Conservation (phyloP, 2,888 invertebrate species). For the Drosophila melanocephala region DNA sequence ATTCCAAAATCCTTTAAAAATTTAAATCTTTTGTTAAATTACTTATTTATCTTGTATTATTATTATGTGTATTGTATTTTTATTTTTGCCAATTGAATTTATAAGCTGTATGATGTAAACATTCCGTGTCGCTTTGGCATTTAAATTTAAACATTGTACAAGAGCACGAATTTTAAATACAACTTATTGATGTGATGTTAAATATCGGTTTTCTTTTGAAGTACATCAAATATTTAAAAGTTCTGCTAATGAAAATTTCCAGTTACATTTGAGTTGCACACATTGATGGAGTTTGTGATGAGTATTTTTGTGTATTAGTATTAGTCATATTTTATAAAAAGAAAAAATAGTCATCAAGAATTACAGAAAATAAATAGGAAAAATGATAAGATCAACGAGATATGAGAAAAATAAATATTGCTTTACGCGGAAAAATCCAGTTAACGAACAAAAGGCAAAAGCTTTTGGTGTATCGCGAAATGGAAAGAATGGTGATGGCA, state of each 20-base stretch:
- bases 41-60: conserved; percentile 37
- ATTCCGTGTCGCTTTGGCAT: conserved; percentile 67
- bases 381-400: not conserved
- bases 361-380: not conserved
- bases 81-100: conserved; percentile 33
- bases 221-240: not conserved
- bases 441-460: conserved; percentile 1
- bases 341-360: not conserved
- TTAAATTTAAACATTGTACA: conserved; percentile 21
- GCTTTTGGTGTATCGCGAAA: conserved; percentile 22
- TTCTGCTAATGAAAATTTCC: not conserved
- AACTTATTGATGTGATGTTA: conserved; percentile 43
- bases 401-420: not conserved
- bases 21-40: conserved; percentile 30
- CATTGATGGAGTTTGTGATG: not conserved
- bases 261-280: not conserved
- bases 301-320: not conserved
- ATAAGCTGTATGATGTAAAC: conserved; percentile 49
- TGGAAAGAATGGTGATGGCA: not conserved
- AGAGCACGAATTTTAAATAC: conserved; percentile 71
- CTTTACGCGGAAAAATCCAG: no score
- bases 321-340: not conserved
- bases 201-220: conserved; percentile 1
- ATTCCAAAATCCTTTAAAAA: conserved; percentile 11
- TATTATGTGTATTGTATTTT: conserved; percentile 37